Percentiles rank a stretch among this genome's conserved stretches.
Evolutionary conservation across 2,888 invertebrate species (phyloP).

Genomic region (Phyllotreta striolata): DNA sequence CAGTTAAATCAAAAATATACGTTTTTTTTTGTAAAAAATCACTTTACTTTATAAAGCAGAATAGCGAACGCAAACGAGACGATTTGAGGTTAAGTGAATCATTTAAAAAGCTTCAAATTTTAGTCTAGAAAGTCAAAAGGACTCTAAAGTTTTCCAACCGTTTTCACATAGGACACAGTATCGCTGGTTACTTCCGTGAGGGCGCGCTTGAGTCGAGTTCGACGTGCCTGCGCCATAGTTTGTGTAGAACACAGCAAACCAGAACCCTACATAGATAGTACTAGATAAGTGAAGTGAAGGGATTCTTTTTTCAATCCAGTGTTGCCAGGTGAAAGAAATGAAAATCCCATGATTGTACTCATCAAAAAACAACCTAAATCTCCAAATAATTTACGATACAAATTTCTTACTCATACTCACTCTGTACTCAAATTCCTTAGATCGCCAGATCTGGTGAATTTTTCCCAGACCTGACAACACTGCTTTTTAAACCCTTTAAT

Average conservation of each 20-base stretch:
- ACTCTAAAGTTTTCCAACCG: conserved; percentile 68
- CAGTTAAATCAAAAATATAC: no score
- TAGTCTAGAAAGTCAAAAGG: conserved; percentile 52
- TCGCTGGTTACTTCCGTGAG: conserved; percentile 90
- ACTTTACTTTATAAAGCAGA: neutral
- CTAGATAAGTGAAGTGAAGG: conserved; percentile 2
- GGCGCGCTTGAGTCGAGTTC: conserved; percentile 85
- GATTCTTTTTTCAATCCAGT: no score
- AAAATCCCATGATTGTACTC: no score
- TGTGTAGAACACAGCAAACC: conserved; percentile 90
- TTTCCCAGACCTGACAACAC: no score
- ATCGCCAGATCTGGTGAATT: no score
- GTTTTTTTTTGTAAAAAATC: neutral
- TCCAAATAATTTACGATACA: no score
- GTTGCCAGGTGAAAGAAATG: no score
- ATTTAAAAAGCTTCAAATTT: conserved; percentile 46
- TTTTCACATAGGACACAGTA: conserved; percentile 87
- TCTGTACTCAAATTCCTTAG: no score
- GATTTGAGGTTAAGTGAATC: conserved; percentile 51
- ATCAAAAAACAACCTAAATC: no score
- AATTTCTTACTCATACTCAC: no score
- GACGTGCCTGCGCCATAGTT: conserved; percentile 88
- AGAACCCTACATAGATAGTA: conserved; percentile 64
- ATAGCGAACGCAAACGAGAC: conserved; percentile 15
- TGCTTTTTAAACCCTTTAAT: no score